Evolutionary conservation across 1,140 invertebrate species (phyloP), one percentile per base, ranked within the genome.

Genomic region (Chironomus tepperi): DNA sequence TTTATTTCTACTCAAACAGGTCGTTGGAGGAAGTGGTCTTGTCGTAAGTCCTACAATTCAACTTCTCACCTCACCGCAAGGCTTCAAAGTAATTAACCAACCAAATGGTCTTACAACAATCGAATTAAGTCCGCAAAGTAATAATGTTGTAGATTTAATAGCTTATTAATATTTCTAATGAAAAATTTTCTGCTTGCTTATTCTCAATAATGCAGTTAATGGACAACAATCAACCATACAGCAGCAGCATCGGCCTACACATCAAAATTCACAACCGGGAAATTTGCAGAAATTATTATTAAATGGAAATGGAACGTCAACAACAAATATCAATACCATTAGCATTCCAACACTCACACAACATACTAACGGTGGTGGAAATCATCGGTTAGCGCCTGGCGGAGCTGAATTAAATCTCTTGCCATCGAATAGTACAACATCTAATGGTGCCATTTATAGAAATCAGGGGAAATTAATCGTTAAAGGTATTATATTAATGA

Each of bases 401-500:
- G 65, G 65, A 18, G 65, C 65, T 18, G 65, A 70, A 21, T 21
- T 70, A 21, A 70, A 70, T 70, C 7, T 70, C 16, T 70, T 70
- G 65, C 65, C 65, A 70, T 21, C 16, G 18, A n/a, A 18, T 21
- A 70, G 65, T 70, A 70, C 65, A 70, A 70, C 65, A 70, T 15
- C 47, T 21, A 70, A 70, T 70, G 65, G 65, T 10, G 16, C 65
- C 16, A 70, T 70, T 70, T 70, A 70, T 70, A 6, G 65, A 21
- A 70, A 18, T 70, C 65, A 70, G 19, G 65, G 65, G 6, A 70
- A 70, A 21, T 70, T 70, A 70, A 70, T 70, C 18, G 65, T 70
- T 70, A 70, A 70, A 70, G 65, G 65, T 70, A 70, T 19, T 9
- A 18, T 16, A 67, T 67, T 3, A 8, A 6, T 19, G 16, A 15